phyloP scores from a whole-genome alignment of 2,888 invertebrate species.

The Cryptosula pallasiana region DNA sequence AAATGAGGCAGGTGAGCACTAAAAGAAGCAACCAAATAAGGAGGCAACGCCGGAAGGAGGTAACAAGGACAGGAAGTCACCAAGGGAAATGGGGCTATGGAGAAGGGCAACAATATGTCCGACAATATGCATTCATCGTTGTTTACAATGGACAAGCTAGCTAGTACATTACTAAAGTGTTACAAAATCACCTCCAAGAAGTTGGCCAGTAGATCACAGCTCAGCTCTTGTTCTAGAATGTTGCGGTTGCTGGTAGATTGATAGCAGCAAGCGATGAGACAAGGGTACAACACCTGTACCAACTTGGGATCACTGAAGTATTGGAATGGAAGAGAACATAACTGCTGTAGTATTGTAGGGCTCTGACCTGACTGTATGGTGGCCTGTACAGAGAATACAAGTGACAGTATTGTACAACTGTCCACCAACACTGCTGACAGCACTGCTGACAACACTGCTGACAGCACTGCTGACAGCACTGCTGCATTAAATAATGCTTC shows the following conservation, averaged over 20 bases:
- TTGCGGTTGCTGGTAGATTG: conserved; percentile 66
- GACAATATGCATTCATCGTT: too few species aligned
- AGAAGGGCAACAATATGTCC: too few species aligned
- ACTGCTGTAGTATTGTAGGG: conserved; percentile 74
- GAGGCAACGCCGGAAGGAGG: too few species aligned
- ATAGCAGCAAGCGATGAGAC: conserved; percentile 68
- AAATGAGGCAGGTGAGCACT: too few species aligned
- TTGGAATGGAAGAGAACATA: conserved; percentile 74
- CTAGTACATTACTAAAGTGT: neutral
- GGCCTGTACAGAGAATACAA: conserved; percentile 57
- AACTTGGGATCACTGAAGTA: conserved; percentile 74
- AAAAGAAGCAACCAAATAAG: too few species aligned
- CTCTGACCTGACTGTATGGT: conserved; percentile 69
- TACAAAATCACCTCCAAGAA: conserved; percentile 53
- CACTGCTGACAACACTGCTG: too few species aligned
- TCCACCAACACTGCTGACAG: too few species aligned
- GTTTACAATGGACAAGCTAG: neutral
- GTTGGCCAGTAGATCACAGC: conserved; percentile 53
- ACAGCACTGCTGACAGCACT: too few species aligned
- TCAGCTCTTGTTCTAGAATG: conserved; percentile 68
- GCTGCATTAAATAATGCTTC: too few species aligned
- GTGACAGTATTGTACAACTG: too few species aligned
- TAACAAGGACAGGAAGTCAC: too few species aligned
- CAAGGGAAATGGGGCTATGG: neutral
- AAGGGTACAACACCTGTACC: conserved; percentile 70